Conservation (phyloP, 2,797 vertebrate genomes). For the Poecile montanus region DNA sequence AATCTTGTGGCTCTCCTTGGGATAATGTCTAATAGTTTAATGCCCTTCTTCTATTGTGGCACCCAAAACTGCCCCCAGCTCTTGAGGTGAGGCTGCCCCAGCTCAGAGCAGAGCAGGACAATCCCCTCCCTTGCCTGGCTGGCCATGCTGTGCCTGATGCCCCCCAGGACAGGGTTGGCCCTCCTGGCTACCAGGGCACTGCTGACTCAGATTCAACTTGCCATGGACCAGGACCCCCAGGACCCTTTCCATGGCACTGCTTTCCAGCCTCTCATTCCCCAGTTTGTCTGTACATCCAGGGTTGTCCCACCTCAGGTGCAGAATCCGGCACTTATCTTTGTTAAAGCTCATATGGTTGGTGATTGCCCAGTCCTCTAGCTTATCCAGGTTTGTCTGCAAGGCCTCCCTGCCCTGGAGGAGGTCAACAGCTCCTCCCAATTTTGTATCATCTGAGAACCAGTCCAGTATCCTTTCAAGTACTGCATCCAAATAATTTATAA, state of each 20-base stretch:
- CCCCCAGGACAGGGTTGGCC: accelerated
- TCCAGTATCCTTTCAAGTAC: too few relatives aligned
- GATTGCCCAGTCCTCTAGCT: neutral
- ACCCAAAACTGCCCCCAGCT: neutral
- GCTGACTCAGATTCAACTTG: accelerated
- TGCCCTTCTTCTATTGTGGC: accelerated
- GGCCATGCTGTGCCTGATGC: neutral
- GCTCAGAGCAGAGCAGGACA: neutral
- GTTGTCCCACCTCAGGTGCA: neutral
- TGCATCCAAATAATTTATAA: neutral
- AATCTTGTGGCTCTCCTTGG: accelerated
- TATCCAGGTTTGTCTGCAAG: neutral
- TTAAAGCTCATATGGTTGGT: accelerated
- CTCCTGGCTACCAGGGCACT: neutral
- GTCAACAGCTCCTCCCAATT: neutral
- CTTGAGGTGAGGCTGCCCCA: accelerated
- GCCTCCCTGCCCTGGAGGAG: neutral
- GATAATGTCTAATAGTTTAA: accelerated
- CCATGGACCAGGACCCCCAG: accelerated
- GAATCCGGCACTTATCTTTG: accelerated
- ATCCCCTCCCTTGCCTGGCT: neutral
- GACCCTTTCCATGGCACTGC: accelerated
- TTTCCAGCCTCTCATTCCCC: neutral
- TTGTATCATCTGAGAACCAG: neutral
- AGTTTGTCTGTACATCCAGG: neutral